Base-by-base conservation (phyloP, 2,888 invertebrate species). In the Harpalus rufipes region DNA sequence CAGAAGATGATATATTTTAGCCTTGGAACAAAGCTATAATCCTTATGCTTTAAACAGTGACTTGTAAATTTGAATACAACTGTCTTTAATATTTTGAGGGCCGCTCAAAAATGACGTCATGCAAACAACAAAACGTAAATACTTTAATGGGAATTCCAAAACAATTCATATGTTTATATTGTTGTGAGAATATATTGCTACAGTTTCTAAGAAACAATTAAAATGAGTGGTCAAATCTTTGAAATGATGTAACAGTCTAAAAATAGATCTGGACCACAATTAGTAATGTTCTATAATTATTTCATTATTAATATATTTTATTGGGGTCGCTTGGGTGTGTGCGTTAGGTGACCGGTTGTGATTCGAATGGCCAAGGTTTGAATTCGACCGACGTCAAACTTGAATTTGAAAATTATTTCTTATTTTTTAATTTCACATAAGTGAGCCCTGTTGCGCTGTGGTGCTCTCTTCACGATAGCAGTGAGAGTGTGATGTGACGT, bases 91-190 rank as follows among this genome's bases (percentile, higher is more conserved):
- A 59, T 59, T 59, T 59, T 59, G 14, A 18, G 59, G 59, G 18
- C 16, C 59, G n/a, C 59, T 14, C 7, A 59, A 59, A n/a, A 18
- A 14, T 59, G 59, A 59, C 16, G 59, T 59, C 59, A 59, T 14
- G 7, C 18, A n/a, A 16, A 16, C 10, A 59, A 51, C n/a, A 16
- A 59, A 59, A 51, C n/a, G 59, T 59, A 16, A 16, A 59, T 14
- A 14, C 1, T 59, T 59, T 14, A 59, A 18, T 59, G 59, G 59
- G 59, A 18, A 59, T 59, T 59, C 59, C 59, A 59, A 56, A 59
- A 51, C 44, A 59, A 14, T 59, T 59, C n/a, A 14, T 16, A 8
- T 59, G 59, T 59, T 18, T 16, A 12, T 16, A 14, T 59, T 7
- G 59, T 59, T 16, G 59, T 59, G 18, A 5, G 6, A 32, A 32